A percentile compares a stretch with the other conserved stretches of the same genome.
Evolutionary conservation across 1,140 invertebrate species (phyloP).

Genomic region (Rhyacophila brunnea): DNA sequence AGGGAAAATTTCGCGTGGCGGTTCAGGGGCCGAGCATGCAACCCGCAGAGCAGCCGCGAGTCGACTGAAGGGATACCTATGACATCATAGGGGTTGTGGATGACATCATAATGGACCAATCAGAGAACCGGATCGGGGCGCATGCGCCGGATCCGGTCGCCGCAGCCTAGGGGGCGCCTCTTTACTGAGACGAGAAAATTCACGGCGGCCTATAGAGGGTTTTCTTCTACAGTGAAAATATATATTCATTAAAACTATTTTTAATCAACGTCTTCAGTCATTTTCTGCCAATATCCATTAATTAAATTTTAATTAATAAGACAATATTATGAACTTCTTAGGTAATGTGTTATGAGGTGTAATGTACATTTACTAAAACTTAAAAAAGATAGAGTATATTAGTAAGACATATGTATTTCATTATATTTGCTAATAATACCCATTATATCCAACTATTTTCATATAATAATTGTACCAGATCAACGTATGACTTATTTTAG

Average conservation of each 20-base stretch:
- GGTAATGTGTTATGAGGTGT: too few species aligned
- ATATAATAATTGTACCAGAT: too few species aligned
- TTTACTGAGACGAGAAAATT: conserved; percentile 2
- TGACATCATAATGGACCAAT: conserved; percentile 34
- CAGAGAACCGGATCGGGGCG: conserved; percentile 17
- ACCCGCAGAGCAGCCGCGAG: conserved; percentile 21
- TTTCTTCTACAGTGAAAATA: neutral
- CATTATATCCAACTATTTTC: too few species aligned
- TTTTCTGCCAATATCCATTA: neutral
- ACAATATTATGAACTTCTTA: too few species aligned
- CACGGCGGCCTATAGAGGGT: conserved; percentile 10
- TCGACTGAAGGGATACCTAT: conserved; percentile 27
- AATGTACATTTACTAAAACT: too few species aligned
- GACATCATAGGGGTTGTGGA: conserved; percentile 31
- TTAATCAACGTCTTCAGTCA: too few species aligned
- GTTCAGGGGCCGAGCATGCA: conserved; percentile 5
- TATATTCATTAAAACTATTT: too few species aligned
- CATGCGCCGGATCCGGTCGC: conserved; percentile 10
- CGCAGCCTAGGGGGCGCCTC: conserved; percentile 15
- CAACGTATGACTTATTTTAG: too few species aligned
- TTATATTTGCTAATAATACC: too few species aligned
- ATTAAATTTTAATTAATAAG: too few species aligned
- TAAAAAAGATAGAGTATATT: too few species aligned
- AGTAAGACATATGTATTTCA: too few species aligned
- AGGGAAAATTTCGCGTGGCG: conserved; percentile 1